Conservation (phyloP, 2,888 invertebrate species). For the Eupithecia insigniata region DNA sequence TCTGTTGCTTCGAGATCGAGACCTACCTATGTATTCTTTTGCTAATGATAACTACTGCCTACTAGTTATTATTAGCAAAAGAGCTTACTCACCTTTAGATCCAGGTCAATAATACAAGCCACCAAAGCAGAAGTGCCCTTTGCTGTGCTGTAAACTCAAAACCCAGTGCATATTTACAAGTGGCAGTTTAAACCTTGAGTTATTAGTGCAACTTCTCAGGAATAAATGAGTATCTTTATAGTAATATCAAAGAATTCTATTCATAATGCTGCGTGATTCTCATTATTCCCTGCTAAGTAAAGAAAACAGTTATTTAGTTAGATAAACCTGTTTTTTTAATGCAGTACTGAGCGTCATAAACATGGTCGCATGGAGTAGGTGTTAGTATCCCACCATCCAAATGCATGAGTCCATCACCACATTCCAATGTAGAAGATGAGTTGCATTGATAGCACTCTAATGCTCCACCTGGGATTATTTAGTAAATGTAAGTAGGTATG, state of each 20-base stretch:
- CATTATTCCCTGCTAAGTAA: conserved; percentile 12
- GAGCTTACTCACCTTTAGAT: conserved; percentile 25
- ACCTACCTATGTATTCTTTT: no score
- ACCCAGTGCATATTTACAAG: conserved; percentile 46
- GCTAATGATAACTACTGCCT: neutral
- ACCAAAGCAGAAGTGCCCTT: conserved; percentile 42
- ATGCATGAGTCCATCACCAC: conserved; percentile 87
- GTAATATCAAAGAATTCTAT: neutral
- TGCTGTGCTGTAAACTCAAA: conserved; percentile 53
- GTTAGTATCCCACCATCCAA: conserved; percentile 82
- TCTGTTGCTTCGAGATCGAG: no score
- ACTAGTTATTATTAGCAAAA: no score
- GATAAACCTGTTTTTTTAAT: conserved; percentile 88
- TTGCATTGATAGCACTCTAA: conserved; percentile 92
- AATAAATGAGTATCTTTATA: conserved; percentile 11
- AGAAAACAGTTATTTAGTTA: conserved; percentile 22
- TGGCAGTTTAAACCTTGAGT: conserved; percentile 6
- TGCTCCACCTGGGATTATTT: conserved; percentile 66
- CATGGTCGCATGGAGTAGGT: conserved; percentile 87
- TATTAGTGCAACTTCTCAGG: conserved; percentile 5
- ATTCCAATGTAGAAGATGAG: conserved; percentile 87
- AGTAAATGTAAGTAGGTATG: neutral
- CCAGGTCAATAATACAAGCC: conserved; percentile 33
- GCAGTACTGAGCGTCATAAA: conserved; percentile 92
- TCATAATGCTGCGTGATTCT: neutral